phyloP scores from a whole-genome alignment of 2,888 invertebrate genomes.

The Caenorhabditis sulstoni region DNA sequence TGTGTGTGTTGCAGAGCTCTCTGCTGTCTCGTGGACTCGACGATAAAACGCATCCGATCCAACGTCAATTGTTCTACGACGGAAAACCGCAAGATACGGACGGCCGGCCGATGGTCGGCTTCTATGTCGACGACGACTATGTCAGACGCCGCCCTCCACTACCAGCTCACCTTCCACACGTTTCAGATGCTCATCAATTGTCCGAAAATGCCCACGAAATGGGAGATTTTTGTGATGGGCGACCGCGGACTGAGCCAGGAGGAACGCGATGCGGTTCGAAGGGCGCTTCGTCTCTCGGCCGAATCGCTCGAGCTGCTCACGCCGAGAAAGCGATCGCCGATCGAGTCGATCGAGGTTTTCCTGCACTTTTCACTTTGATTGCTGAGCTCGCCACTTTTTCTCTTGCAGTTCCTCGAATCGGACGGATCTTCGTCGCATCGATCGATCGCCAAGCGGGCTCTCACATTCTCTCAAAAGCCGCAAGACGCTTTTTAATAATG shows the following conservation, averaged over 20 bases:
- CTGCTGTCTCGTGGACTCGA: constrained; percentile 42
- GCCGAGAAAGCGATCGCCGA: constrained; percentile 34
- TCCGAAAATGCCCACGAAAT: constrained; percentile 44
- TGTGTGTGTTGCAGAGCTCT: constrained; percentile 13
- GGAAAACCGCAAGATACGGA: constrained; percentile 26
- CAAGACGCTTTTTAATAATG: not conserved
- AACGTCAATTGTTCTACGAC: constrained; percentile 44
- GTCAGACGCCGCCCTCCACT: not conserved
- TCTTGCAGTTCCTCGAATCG: too few relatives aligned
- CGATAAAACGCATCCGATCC: constrained; percentile 42
- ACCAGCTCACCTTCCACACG: not conserved
- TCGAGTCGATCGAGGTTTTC: not conserved
- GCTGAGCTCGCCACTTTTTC: too few relatives aligned
- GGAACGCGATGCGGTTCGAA: not conserved
- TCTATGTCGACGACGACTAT: constrained; percentile 38
- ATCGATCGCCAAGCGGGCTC: constrained; percentile 9
- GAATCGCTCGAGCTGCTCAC: constrained; percentile 26
- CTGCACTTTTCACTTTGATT: too few relatives aligned
- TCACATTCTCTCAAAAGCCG: not conserved
- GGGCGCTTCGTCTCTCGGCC: constrained; percentile 17
- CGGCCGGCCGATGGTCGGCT: constrained; percentile 22
- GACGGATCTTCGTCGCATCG: not conserved
- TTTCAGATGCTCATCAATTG: constrained; percentile 29
- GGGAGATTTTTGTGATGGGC: constrained; percentile 54
- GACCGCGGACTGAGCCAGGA: constrained; percentile 20